A percentile compares a stretch with the other conserved stretches of the same genome.
phyloP scores from a whole-genome alignment of 2,797 vertebrate species.

The Merluccius polli region DNA sequence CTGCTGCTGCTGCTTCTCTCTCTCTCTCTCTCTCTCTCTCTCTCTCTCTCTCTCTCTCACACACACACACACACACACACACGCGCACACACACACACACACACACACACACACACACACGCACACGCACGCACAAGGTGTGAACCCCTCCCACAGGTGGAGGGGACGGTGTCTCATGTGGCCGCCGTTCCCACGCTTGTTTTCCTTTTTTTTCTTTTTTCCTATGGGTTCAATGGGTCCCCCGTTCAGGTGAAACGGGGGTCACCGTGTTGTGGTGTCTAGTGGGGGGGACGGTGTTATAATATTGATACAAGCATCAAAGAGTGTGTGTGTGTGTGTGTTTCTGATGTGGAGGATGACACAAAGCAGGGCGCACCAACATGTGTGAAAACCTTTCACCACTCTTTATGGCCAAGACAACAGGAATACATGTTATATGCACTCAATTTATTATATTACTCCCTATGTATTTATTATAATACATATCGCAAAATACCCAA shows the following conservation, averaged over 20 bases:
- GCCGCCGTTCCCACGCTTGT: background rate
- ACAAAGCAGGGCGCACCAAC: background rate
- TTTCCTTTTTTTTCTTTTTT: background rate
- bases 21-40: no score
- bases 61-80: no score
- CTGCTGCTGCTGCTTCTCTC: no score
- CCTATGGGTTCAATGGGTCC: background rate
- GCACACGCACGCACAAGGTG: no score
- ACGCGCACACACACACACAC: no score
- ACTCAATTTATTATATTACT: background rate
- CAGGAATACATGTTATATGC: background rate
- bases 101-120: no score
- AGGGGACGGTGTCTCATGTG: background rate
- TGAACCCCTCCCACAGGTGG: slow-evolving; percentile 50
- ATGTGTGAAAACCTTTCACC: background rate
- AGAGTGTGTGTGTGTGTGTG: background rate
- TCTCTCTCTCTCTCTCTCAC: no score
- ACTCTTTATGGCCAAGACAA: background rate
- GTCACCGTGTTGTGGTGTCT: background rate
- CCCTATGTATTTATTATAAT: no score
- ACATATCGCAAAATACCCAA: background rate
- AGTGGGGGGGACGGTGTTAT: background rate
- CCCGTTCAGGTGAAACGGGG: background rate
- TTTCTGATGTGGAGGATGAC: background rate
- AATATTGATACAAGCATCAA: background rate